Percentiles rank a stretch among this genome's conserved stretches.
Evolutionary conservation across 92 coral and sea anemone species (phyloP).

Genomic region (Palythoa heliodiscus): DNA sequence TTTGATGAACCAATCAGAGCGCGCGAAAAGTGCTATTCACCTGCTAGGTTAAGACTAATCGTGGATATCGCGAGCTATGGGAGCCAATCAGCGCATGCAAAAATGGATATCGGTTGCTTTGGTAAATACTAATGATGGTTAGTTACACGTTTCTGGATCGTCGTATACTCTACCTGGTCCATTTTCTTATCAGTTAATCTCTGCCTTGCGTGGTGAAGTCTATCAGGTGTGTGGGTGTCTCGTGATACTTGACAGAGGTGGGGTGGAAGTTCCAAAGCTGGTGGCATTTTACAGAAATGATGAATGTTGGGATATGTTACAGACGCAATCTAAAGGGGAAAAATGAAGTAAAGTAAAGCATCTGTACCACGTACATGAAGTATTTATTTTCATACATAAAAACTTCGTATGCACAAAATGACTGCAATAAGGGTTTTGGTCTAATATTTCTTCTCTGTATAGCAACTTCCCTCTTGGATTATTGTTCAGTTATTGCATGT

Average conservation of each 20-base stretch:
- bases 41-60: no score
- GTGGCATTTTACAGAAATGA: constrained; percentile 87
- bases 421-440: no score
- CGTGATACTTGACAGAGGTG: constrained; percentile 74
- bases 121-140: not conserved
- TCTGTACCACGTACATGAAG: not conserved
- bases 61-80: no score
- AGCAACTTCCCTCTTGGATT: no score
- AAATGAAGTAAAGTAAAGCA: not conserved
- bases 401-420: no score
- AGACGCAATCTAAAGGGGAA: constrained; percentile 21
- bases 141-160: not conserved
- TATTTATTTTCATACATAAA: no score
- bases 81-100: no score
- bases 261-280: constrained; percentile 83
- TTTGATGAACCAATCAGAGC: no score
- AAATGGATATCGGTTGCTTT: no score
- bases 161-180: constrained; percentile 25
- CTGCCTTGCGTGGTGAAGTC: constrained; percentile 52
- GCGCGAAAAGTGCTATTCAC: no score
- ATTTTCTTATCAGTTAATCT: constrained; percentile 36
- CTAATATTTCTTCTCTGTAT: no score
- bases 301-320: constrained; percentile 74
- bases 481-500: no score
- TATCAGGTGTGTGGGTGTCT: constrained; percentile 89